Evolutionary conservation across 92 coral and sea anemone genomes (phyloP).

Genomic region (Porites cylindrica): DNA sequence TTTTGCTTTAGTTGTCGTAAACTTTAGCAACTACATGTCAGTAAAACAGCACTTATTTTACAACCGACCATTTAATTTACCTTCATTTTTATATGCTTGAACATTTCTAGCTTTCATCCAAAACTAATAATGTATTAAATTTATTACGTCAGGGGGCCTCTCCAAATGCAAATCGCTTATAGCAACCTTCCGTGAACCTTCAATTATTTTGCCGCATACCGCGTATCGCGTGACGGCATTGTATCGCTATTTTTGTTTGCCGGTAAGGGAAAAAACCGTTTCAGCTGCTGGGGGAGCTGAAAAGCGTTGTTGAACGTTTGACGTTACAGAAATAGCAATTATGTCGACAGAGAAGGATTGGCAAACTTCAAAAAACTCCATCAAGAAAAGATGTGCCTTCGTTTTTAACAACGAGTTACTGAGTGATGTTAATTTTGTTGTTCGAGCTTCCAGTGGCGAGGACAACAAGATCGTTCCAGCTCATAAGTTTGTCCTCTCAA

Average conservation of each 20-base stretch:
- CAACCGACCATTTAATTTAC: no score
- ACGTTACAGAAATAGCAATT: neutral
- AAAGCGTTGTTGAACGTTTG: neutral
- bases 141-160: no score
- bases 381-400: constrained; percentile 31
- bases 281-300: neutral
- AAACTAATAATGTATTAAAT: no score
- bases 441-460: neutral
- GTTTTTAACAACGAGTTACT: constrained; percentile 26
- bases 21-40: no score
- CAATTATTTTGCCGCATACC: neutral
- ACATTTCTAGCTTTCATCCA: no score
- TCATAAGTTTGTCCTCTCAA: constrained; percentile 50
- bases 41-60: no score
- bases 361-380: constrained; percentile 12
- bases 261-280: neutral
- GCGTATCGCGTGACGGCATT: neutral
- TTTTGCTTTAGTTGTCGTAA: no score
- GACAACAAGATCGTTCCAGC: constrained; percentile 21
- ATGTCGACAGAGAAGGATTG: constrained; percentile 9
- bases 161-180: no score
- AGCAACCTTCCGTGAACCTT: neutral
- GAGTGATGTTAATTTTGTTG: constrained; percentile 43
- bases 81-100: no score
- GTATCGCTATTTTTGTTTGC: neutral